Conservation (phyloP, 2,113 vertebrate genomes). For the Catagonus wagneri region DNA sequence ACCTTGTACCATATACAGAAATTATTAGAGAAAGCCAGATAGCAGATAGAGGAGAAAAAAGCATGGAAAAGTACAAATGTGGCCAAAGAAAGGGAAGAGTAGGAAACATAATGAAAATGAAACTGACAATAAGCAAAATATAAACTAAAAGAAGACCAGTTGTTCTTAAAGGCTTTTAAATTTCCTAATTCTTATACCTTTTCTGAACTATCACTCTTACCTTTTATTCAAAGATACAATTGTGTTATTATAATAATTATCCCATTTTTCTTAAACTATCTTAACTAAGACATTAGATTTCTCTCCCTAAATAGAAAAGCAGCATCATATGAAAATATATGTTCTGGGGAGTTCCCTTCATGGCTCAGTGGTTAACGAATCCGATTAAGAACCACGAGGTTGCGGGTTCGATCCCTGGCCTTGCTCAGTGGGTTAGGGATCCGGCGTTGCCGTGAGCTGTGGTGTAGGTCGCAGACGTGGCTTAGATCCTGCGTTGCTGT, state of each 20-base stretch:
- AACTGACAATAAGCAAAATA: neutral
- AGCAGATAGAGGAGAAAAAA: neutral
- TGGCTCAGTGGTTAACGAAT: too few relatives aligned
- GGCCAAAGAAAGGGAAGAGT: neutral
- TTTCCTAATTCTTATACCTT: neutral
- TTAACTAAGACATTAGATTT: constrained; percentile 38
- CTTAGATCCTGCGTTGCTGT: too few relatives aligned
- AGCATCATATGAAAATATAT: neutral
- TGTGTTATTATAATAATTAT: constrained; percentile 21
- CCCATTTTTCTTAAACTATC: neutral
- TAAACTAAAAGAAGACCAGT: neutral
- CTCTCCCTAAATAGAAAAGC: neutral
- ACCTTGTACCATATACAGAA: neutral
- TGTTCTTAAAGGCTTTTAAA: neutral
- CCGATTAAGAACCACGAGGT: too few relatives aligned
- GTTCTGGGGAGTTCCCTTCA: too few relatives aligned
- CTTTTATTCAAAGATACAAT: constrained; percentile 33
- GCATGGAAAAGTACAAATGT: neutral
- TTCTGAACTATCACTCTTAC: neutral
- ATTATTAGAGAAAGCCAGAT: neutral
- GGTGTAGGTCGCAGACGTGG: too few relatives aligned
- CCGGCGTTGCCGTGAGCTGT: too few relatives aligned
- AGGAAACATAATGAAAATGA: neutral
- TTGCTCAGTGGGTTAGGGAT: too few relatives aligned
- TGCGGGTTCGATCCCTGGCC: too few relatives aligned